Conservation (phyloP, 2,797 vertebrate genomes). For the Sylvia borin region DNA sequence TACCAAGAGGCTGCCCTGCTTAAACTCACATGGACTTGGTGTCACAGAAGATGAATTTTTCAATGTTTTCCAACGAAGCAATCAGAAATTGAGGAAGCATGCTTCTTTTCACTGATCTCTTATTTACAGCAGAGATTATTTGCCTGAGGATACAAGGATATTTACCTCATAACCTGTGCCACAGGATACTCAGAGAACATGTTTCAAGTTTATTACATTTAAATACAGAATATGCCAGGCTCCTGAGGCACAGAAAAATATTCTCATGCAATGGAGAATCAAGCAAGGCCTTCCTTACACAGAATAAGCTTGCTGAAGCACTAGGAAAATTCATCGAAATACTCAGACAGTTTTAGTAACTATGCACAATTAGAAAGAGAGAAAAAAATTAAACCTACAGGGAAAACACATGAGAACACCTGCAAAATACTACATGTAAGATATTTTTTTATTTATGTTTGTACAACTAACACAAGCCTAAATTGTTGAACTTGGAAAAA, state of each 20-base stretch:
- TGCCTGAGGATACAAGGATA: background rate
- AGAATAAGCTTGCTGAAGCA: background rate
- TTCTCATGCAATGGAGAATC: background rate
- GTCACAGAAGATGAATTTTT: background rate
- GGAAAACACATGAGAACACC: rapidly evolving
- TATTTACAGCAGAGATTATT: background rate
- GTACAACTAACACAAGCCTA: background rate
- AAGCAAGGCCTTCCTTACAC: background rate
- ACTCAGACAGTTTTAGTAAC: background rate
- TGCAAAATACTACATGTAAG: background rate
- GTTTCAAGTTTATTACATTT: background rate
- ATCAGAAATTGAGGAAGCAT: background rate
- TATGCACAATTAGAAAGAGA: background rate
- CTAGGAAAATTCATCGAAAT: background rate
- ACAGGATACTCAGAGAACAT: background rate
- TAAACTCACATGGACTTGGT: background rate
- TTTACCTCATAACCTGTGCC: background rate
- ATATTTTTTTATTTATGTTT: background rate
- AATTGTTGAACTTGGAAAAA: background rate
- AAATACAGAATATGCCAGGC: background rate
- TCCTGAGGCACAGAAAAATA: background rate
- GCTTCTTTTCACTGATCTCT: background rate
- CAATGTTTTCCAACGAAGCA: background rate
- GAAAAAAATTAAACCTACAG: background rate
- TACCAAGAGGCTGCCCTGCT: background rate